Evolutionary conservation across 2,797 vertebrate species (phyloP), one percentile per base, ranked within the genome.

Genomic region (Rhinoraja longicauda): DNA sequence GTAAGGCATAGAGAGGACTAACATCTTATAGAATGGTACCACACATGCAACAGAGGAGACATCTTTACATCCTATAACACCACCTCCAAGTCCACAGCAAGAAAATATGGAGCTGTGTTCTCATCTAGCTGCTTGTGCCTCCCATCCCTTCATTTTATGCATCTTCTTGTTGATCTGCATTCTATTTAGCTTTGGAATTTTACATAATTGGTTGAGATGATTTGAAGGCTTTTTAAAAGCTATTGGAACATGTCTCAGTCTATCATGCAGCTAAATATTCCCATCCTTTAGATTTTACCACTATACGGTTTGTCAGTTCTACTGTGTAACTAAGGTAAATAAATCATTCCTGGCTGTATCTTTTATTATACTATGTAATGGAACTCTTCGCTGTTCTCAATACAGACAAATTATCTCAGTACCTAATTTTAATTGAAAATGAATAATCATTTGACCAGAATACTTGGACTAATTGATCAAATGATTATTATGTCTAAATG

Each of bases 351-450:
- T 88, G 62, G 84, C n/a, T 17, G 17, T 36, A n/a, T 67, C 64
- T 19, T 86, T 86, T 62, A 62, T 86, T 29, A 57, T 32, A 86
- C 57, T 32, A 86, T 62, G 82, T 64, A 86, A 86, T 86, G n/a
- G n/a, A 88, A 21, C 84, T 88, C 84, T 62, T 84, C n/a, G 36
- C 64, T 67, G 6, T 88, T 67, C 84, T 64, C 84, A 36, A 64
- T 88, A 67, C n/a, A 92, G 70, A 72, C 67, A 92, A 92, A 73
- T 92, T 53, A 92, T 36, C 67, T 39, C 64, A 91, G 70, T 91
- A 64, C 39, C 36, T 92, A 92, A 73, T 92, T 92, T 72, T 92
- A 92, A 75, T 75, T 92, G 90, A 75, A 90, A 45, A 92, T 53
- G 12, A 75, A 75, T 53, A 67, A 92, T 67, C 53, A 26, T 92